phyloP scores from a whole-genome alignment of 2,888 invertebrate genomes.

The Anarsia innoxiella region DNA sequence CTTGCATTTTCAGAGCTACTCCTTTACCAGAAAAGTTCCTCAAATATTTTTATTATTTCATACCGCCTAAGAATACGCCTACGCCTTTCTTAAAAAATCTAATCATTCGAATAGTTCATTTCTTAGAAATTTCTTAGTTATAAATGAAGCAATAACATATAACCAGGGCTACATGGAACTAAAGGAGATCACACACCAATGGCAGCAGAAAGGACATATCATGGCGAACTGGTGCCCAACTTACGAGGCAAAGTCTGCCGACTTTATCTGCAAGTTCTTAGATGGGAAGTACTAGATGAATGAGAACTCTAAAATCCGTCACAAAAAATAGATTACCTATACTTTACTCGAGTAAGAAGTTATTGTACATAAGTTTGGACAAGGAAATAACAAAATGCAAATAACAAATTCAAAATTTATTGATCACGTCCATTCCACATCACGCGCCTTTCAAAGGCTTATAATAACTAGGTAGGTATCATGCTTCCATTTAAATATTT shows the following conservation, averaged over 20 bases:
- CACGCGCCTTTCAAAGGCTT: slow-evolving; percentile 51
- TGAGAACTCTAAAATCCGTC: not conserved
- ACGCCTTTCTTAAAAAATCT: too few species aligned
- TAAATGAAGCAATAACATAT: too few species aligned
- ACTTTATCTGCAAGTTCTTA: slow-evolving; percentile 92
- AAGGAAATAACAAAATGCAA: slow-evolving; percentile 21
- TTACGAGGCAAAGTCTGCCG: slow-evolving; percentile 83
- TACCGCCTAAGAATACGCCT: too few species aligned
- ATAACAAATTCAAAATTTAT: slow-evolving; percentile 51
- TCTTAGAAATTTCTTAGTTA: too few species aligned
- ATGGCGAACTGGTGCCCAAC: slow-evolving; percentile 91
- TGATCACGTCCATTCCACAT: slow-evolving; percentile 56
- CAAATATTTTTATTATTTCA: too few species aligned
- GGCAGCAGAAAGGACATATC: slow-evolving; percentile 90
- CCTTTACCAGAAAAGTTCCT: too few species aligned
- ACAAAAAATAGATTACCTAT: not conserved
- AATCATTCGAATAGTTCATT: too few species aligned
- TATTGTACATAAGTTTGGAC: not conserved
- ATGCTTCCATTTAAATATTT: too few species aligned
- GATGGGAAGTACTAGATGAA: slow-evolving; percentile 51
- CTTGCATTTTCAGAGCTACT: too few species aligned
- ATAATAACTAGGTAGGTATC: slow-evolving; percentile 16
- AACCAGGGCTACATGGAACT: slow-evolving; percentile 97
- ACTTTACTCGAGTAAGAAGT: not conserved
- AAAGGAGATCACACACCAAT: slow-evolving; percentile 85